phyloP scores from a whole-genome alignment of 1,140 invertebrate genomes.

The Myzus persicae region DNA sequence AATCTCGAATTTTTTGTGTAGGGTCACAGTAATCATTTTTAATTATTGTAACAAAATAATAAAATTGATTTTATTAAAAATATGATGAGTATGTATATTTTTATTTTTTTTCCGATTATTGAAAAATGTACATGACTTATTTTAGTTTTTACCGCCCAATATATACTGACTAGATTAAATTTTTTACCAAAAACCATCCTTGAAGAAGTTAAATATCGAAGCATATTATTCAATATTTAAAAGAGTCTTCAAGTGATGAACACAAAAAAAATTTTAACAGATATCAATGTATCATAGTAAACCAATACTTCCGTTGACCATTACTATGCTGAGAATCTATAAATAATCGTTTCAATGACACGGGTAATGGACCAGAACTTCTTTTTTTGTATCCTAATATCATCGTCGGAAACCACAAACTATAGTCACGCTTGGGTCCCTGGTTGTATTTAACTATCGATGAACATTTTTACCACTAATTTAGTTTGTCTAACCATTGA shows the following conservation, averaged over 20 bases:
- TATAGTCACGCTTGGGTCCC: not conserved
- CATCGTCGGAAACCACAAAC: not conserved
- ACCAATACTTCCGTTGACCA: not conserved
- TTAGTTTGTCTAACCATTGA: not conserved
- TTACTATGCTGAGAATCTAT: not conserved
- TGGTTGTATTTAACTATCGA: not conserved
- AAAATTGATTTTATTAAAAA: too few species aligned
- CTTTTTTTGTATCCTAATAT: not conserved
- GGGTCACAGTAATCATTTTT: too few species aligned
- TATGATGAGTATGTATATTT: too few species aligned
- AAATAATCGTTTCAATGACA: not conserved
- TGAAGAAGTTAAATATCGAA: not conserved
- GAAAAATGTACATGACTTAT: too few species aligned
- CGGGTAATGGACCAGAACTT: not conserved
- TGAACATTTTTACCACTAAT: not conserved
- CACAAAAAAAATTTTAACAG: not conserved
- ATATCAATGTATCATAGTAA: not conserved
- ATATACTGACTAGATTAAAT: not conserved
- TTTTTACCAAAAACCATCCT: not conserved
- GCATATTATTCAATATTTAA: not conserved
- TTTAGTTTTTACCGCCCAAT: too few species aligned
- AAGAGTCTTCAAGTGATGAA: not conserved
- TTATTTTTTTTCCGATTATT: too few species aligned
- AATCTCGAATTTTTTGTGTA: too few species aligned
- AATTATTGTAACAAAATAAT: too few species aligned